These are phyloP conservation scores for Sialis fuliginosa DNA, from an alignment of 2,888 invertebrate species.

Conservation along the genomic window DNA sequence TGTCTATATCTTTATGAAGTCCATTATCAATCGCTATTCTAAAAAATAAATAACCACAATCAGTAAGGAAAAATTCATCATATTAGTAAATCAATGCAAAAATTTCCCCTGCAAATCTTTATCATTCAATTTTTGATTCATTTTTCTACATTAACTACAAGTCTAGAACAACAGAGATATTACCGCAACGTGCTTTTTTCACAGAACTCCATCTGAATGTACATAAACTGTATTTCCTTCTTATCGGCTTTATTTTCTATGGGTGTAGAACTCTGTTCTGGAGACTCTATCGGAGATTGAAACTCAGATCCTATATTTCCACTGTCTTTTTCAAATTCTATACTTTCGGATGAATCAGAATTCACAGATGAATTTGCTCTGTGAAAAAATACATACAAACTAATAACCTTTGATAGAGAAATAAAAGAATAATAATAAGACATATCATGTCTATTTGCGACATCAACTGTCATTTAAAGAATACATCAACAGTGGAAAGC, in stretches of 20 bases:
- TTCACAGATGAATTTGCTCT: conserved; percentile 14
- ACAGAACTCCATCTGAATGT: conserved; percentile 98
- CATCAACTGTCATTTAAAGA: too few relatives aligned
- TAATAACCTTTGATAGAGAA: conserved; percentile 2
- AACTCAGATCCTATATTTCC: conserved; percentile 9
- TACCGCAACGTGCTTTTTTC: conserved; percentile 78
- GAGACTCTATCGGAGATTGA: conserved; percentile 4
- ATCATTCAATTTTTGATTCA: too few relatives aligned
- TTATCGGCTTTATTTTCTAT: conserved; percentile 1
- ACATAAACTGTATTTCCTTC: conserved; percentile 50
- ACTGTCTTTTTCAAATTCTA: conserved; percentile 39
- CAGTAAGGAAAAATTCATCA: neutral
- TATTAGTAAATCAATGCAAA: too few relatives aligned
- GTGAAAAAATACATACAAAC: conserved; percentile 9
- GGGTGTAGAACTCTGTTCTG: neutral
- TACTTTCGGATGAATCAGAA: conserved; percentile 38
- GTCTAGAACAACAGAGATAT: too few relatives aligned
- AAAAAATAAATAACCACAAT: conserved; percentile 6
- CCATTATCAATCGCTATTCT: conserved; percentile 75
- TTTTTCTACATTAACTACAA: too few relatives aligned
- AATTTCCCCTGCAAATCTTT: too few relatives aligned
- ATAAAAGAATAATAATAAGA: conserved; percentile 3
- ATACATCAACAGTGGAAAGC: conserved; percentile 21
- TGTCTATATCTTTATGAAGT: conserved; percentile 53
- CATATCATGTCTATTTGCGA: too few relatives aligned